These are phyloP conservation scores for Acanthurus tractus DNA, from an alignment of 2,797 vertebrate species.

Conservation along the genomic window DNA sequence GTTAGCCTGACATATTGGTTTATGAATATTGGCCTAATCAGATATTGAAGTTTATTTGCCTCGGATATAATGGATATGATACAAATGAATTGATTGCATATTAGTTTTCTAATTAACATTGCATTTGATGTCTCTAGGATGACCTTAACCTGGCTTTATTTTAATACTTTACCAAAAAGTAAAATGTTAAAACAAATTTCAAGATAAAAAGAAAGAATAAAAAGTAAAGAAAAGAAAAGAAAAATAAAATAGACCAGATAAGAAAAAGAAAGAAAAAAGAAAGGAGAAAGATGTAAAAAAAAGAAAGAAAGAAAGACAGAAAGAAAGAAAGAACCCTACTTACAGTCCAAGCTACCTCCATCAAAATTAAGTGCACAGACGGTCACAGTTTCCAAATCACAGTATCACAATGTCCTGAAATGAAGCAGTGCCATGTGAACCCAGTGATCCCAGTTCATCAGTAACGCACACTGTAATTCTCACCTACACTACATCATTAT, in stretches of 20 bases:
- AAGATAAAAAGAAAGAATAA: not conserved
- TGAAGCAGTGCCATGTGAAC: conserved; percentile 37
- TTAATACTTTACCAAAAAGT: not conserved
- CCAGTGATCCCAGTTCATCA: conserved; percentile 50
- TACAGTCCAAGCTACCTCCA: conserved; percentile 9
- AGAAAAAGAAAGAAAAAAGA: too few relatives aligned
- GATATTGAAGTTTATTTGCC: conserved; percentile 51
- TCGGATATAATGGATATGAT: conserved; percentile 57
- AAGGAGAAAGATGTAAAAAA: too few relatives aligned
- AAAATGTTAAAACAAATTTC: not conserved
- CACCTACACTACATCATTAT: conserved; percentile 37
- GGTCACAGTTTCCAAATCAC: conserved; percentile 44
- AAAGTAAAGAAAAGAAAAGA: too few relatives aligned
- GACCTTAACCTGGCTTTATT: conserved; percentile 12
- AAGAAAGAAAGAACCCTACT: not conserved
- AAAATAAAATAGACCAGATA: too few relatives aligned
- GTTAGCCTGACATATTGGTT: conserved; percentile 68
- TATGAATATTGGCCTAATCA: conserved; percentile 63
- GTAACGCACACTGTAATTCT: conserved; percentile 44
- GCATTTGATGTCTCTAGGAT: conserved; percentile 17
- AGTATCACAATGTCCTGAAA: conserved; percentile 41
- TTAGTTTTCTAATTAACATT: conserved; percentile 39
- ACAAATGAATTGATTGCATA: conserved; percentile 53
- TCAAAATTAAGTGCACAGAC: conserved; percentile 31
- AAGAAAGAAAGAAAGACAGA: not conserved